A percentile compares a stretch with the other conserved stretches of the same genome.
These are phyloP conservation scores for Endomychus coccineus DNA, from an alignment of 2,888 invertebrate genomes.

Conservation along the genomic window DNA sequence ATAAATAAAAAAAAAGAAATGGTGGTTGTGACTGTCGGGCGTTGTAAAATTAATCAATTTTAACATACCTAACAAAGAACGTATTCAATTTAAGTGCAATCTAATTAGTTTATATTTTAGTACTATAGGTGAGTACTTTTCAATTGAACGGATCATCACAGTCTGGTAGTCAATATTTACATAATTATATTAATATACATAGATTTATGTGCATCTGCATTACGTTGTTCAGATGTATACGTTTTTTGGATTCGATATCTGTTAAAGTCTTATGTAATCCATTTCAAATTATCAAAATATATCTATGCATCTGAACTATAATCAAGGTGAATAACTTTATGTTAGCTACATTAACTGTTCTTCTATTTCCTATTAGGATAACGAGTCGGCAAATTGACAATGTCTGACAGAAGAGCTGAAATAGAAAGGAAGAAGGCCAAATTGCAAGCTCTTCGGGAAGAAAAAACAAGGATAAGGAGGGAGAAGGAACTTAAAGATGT, in stretches of 20 bases:
- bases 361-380: conserved; percentile 17
- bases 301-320: conserved; percentile 3
- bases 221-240: no score
- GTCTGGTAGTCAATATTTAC: background rate
- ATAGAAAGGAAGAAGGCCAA: conserved; percentile 87
- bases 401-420: conserved; percentile 89
- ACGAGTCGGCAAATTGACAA: no score
- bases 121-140: conserved; percentile 15
- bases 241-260: no score
- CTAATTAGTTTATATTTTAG: conserved; percentile 13
- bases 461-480: conserved; percentile 75
- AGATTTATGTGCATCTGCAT: no score
- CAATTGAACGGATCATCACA: conserved; percentile 3
- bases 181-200: no score
- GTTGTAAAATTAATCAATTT: conserved; percentile 30
- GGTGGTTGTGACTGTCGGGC: conserved; percentile 39
- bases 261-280: no score
- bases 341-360: conserved; percentile 22
- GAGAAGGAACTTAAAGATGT: conserved; percentile 87
- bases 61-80: conserved; percentile 17
- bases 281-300: no score
- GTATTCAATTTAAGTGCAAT: conserved; percentile 17
- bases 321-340: conserved; percentile 19
- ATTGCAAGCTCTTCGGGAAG: conserved; percentile 80
- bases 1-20: no score